Evolutionary conservation across 2,797 vertebrate genomes (phyloP), one percentile per base, ranked within the genome.

Genomic region (Phoeniculus purpureus): DNA sequence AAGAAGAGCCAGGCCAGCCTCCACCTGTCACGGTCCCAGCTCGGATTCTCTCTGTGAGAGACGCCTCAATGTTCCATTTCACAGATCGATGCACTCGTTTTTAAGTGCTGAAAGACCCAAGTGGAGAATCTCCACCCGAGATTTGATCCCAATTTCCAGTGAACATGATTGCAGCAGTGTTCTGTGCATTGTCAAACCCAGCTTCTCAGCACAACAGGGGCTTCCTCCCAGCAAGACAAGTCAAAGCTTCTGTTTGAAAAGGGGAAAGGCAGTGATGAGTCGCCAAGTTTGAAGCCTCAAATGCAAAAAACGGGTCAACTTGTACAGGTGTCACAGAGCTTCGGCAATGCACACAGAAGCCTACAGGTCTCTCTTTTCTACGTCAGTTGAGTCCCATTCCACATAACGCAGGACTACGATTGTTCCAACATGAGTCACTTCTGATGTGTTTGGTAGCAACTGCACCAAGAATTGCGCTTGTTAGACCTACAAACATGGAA

Each of bases 21-120:
- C 26, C 32, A 45, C 26, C 21, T 51, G 17, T 29, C 55, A 25
- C 4, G 14, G 23, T 40, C 11, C n/a, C 31, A 27, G 31, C 15
- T 47, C 34, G n/a, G n/a, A 71, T 67, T 64, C 64, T 37, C 70
- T n/a, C 7, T 0, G 0, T 5, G 22, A 90, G 37, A 29, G n/a
- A 77, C 2, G 9, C 31, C 7, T 20, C 1, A 3, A 5, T 2
- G 25, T 47, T 51, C 61, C 48, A 40, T 26, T 81, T 65, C 64
- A 73, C 13, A 76, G 25, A 64, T 7, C 84, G 81, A 61, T 1
- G 2, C 31, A 54, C 5, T 19, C 10, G 12, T 22, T 32, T 51
- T 59, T 10, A 76, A 60, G 25, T 13, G 14, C 31, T 31, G 48
- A 55, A 81, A 59, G 34, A 66, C 18, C 78, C 31, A 45, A 64